phyloP scores from a whole-genome alignment of 53 echinoderm and acorn worm genomes.

The Crossaster papposus region DNA sequence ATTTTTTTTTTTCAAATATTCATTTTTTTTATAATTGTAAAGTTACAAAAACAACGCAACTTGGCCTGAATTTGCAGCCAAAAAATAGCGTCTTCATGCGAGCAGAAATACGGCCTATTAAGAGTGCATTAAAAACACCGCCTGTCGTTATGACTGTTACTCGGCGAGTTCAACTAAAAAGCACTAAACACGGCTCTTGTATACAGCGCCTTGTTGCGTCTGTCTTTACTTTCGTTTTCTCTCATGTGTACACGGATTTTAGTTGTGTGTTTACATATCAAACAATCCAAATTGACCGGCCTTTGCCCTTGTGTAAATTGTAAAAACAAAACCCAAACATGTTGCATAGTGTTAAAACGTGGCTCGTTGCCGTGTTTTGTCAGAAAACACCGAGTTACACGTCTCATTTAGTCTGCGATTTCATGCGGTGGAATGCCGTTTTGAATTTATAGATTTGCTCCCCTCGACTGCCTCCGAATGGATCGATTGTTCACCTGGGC shows the following conservation, averaged over 20 bases:
- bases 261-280: background rate
- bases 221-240: background rate
- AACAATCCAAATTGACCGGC: background rate
- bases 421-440: background rate
- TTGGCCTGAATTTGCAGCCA: no score
- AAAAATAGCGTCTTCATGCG: no score
- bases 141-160: no score
- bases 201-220: background rate
- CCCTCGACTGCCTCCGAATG: conserved; percentile 18
- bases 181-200: background rate
- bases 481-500: conserved; percentile 37
- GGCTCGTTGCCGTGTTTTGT: conserved; percentile 33
- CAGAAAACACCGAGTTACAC: conserved; percentile 32
- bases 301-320: background rate
- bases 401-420: conserved; percentile 22
- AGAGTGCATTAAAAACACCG: no score
- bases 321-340: background rate
- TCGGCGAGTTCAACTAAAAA: background rate
- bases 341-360: background rate
- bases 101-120: no score
- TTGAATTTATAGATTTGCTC: conserved; percentile 26
- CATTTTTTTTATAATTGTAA: no score
- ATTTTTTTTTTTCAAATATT: no score
- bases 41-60: no score
- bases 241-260: background rate